Evolutionary conservation across 2,113 vertebrate species (phyloP), one percentile per base, ranked within the genome.

Genomic region (Sclerurus mexicanus): DNA sequence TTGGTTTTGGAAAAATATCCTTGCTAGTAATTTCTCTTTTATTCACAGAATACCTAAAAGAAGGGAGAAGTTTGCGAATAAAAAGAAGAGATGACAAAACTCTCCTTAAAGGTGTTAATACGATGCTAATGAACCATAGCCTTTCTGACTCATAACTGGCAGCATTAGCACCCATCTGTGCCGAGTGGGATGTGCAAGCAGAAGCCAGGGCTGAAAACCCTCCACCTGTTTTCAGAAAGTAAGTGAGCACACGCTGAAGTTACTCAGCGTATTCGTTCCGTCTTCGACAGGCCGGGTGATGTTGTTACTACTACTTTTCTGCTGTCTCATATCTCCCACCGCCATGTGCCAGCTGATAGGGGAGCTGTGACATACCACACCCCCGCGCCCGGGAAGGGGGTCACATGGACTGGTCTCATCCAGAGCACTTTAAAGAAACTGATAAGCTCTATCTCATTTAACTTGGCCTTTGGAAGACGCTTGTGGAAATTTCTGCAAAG

Each of bases 391-490:
- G 64, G 87, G 87, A 95, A 56, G 47, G 83, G 71, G 91, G 52
- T 95, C 96, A 96, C 93, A 85, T 96, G 95, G 84, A 79, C 72
- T n/a, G 17, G 69, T 63, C 85, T 93, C 96, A 75, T 94, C 85
- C 92, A 93, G 85, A 85, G 74, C 72, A 79, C 93, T 97, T 96
- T 93, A 95, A 95, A 97, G 93, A 93, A 97, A 52, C 87, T 27
- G 96, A 96, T 96, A 97, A 97, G 90, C 94, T 95, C 88, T 97
- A 94, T 97, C 96, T 97, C n/a, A 42, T 95, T 96, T 95, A 96
- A 96, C 92, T 95, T 96, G 96, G 91, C 90, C 95, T 97, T 97
- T 97, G 95, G 96, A 95, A 96, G 92, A 92, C 8, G 24, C 78
- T 90, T 91, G 95, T 97, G 95, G 97, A 97, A 97, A 93, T 90